Evolutionary conservation across 2,888 invertebrate species (phyloP), one percentile per base, ranked within the genome.

Genomic region (Ochropleura leucogaster): DNA sequence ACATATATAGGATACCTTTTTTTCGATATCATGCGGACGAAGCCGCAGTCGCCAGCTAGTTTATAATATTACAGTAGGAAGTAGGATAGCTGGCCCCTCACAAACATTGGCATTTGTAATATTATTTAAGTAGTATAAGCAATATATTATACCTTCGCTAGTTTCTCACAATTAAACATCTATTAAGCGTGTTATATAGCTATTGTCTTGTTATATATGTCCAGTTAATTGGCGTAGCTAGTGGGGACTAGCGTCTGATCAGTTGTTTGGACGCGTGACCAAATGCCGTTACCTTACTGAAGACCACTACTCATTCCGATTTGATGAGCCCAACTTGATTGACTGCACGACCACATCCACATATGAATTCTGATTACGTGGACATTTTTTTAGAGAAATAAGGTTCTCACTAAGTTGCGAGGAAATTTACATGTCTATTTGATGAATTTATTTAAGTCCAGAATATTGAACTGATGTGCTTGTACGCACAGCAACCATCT

Each of bases 261-360:
- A 79, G 87, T 89, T 86, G 90, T 85, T 85, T 87, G 85, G 87
- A 87, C 88, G 91, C 92, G 91, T 93, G 93, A 88, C 88, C 82
- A 80, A 79, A 85, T 87, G 87, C 89, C 89, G 90, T 93, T 92
- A 92, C 87, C 89, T 72, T 84, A 87, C 84, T 67, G 84, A 89
- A 89, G 89, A 92, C 90, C 89, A 86, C 87, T 87, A 90, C 88
- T 91, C 90, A 89, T 90, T 91, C 87, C 87, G 87, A 92, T 92
- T 92, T 92, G 89, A 92, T 89, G 88, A 90, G 87, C 84, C 84
- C 83, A 79, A 87, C 87, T 89, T 89, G 86, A 90, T 89, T 88
- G 86, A 77, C 77, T 74, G 73, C 73, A 74, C 69, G 68, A 55
- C 57, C 67, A 81, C 79, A 84, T 81, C 57, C 67, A 81, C 79